Percentiles rank a stretch among this genome's conserved stretches.
Conservation (phyloP, 1,140 invertebrate genomes). For the Patella vulgata region DNA sequence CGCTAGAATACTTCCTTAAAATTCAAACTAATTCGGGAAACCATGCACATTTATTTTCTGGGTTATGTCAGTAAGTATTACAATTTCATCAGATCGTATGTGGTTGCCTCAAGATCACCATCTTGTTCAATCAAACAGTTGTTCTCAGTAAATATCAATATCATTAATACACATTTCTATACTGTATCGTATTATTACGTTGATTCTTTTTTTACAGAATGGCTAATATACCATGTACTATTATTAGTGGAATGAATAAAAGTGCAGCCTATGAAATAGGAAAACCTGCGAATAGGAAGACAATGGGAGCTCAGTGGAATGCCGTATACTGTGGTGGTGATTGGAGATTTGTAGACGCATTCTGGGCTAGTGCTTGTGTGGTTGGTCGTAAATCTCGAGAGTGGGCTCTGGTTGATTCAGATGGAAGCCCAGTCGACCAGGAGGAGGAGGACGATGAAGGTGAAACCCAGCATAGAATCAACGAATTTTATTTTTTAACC, state of each 20-base stretch:
- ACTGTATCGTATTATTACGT: no score
- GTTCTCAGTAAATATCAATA: no score
- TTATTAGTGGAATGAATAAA: conserved; percentile 63
- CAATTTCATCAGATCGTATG: no score
- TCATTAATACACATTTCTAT: background rate
- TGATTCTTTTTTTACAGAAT: conserved; percentile 40
- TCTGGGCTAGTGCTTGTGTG: conserved; percentile 61
- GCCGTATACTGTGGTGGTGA: conserved; percentile 57
- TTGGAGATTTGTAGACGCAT: conserved; percentile 61
- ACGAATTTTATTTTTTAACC: conserved; percentile 63
- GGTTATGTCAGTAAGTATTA: conserved; percentile 57
- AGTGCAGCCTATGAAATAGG: conserved; percentile 63
- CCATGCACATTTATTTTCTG: conserved; percentile 59
- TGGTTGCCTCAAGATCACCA: no score
- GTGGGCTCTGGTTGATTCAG: conserved; percentile 56
- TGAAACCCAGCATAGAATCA: conserved; percentile 55
- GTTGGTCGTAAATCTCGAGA: conserved; percentile 55
- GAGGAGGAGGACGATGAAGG: conserved; percentile 52
- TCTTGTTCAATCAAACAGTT: no score
- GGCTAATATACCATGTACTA: conserved; percentile 56
- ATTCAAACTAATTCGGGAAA: conserved; percentile 56
- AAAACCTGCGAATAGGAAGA: conserved; percentile 44
- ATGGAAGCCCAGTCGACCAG: conserved; percentile 48
- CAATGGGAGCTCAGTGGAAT: conserved; percentile 64
- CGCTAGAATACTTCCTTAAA: conserved; percentile 58